phyloP scores from a whole-genome alignment of 2,797 vertebrate genomes.

The Pseudotriccus pelzelni region DNA sequence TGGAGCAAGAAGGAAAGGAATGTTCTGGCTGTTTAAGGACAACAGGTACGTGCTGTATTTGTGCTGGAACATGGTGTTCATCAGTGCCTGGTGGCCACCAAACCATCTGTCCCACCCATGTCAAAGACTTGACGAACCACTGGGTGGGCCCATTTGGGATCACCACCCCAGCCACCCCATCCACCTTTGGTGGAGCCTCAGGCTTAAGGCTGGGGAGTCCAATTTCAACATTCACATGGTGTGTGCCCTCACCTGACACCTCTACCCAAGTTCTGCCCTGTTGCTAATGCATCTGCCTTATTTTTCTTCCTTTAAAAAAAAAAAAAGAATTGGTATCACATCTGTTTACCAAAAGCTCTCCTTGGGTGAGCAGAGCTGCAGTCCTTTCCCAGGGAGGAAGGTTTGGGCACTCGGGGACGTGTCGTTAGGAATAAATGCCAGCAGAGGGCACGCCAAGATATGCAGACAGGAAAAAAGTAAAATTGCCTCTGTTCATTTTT shows the following conservation, averaged over 20 bases:
- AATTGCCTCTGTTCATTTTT: not conserved
- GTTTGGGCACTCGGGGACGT: accelerated
- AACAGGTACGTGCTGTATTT: accelerated
- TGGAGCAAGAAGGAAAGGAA: not conserved
- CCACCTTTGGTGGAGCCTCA: not conserved
- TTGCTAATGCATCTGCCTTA: not conserved
- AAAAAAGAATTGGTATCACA: not conserved
- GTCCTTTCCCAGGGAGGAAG: not conserved
- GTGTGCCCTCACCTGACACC: not conserved
- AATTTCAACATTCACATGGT: not conserved
- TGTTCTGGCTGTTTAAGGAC: not conserved
- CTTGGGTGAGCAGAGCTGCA: not conserved
- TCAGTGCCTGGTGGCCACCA: not conserved
- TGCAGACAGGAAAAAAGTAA: not conserved
- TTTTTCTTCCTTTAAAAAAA: not conserved
- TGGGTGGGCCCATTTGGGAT: not conserved
- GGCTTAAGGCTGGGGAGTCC: not conserved
- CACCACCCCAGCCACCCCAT: not conserved
- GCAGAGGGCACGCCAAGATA: constrained; percentile 71
- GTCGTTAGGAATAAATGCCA: constrained; percentile 17
- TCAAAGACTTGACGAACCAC: not conserved
- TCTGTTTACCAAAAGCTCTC: not conserved
- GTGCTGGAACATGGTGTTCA: not conserved
- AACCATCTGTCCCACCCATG: not conserved
- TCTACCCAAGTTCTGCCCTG: not conserved